Base-by-base conservation (phyloP, 2,113 vertebrate species). In the Xenus cinereus region DNA sequence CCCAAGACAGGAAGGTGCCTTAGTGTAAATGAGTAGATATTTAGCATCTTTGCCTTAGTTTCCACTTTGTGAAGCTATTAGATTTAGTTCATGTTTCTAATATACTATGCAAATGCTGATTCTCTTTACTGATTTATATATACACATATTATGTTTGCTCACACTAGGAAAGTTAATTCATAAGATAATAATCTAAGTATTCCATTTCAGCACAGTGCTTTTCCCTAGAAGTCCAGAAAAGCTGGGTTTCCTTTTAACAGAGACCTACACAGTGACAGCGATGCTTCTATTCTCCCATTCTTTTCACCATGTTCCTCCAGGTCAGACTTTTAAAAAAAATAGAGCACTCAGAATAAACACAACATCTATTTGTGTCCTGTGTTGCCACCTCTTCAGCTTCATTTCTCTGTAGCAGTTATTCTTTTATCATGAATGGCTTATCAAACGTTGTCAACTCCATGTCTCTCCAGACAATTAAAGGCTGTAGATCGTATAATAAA, bases 381-480 rank as follows among this genome's bases (percentile, higher is more conserved):
- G 37, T 54, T 93, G 19, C 39, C 62, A 71, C 57, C 41, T 88
- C 84, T 91, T 63, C 75, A 48, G 57, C 53, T 81, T 69, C 67
- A 50, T 68, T 89, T 67, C 56, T 88, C 53, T 75, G 56, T 8
- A 74, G 64, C 72, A 84, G 82, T 71, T 94, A 80, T 60, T 95
- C 87, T 84, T 94, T 93, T 79, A 87, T 68, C 82, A 66, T 48
- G 21, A 92, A 89, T 89, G 73, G 24, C 81, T 97, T 97, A 96
- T 93, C 90, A 96, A 94, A 93, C 0, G 3, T 83, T 89, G 19
- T 84, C 79, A 96, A 77, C 63, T 89, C 62, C 60, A 48, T 1
- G 2, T 82, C 68, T 89, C 62, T 63, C 76, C 19, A 87, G 87
- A 83, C 64, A 96, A 93, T 90, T 94, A 94, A 95, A 96, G 90